A percentile compares a stretch with the other conserved stretches of the same genome.
Evolutionary conservation across 2,888 invertebrate species (phyloP).

Genomic region (Sicus ferrugineus): DNA sequence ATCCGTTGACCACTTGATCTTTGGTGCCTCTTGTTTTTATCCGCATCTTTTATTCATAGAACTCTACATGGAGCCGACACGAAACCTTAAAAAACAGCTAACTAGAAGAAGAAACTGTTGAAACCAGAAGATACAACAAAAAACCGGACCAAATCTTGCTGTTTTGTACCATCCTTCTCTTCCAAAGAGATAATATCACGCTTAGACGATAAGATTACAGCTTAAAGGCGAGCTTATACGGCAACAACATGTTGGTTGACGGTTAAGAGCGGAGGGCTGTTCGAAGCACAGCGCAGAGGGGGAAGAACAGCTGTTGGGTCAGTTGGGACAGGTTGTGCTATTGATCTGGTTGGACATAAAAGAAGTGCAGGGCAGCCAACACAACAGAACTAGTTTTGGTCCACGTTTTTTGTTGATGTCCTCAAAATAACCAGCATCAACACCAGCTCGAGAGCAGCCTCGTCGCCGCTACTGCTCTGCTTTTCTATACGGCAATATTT

Average conservation of each 20-base stretch:
- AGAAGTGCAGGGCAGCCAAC: background rate
- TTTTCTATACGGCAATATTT: background rate
- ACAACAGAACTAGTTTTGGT: background rate
- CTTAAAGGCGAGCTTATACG: constrained; percentile 20
- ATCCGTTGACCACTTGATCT: background rate
- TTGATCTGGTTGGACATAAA: constrained; percentile 22
- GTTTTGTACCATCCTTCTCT: background rate
- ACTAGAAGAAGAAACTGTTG: background rate
- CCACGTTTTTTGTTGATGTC: constrained; percentile 8
- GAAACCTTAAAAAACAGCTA: background rate
- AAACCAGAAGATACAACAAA: background rate
- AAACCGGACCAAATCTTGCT: too few species aligned
- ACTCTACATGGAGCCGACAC: constrained; percentile 13
- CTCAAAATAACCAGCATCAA: constrained; percentile 1
- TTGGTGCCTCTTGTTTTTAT: constrained; percentile 19
- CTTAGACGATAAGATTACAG: constrained; percentile 31
- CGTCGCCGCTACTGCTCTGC: constrained; percentile 9
- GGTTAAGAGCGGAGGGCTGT: background rate
- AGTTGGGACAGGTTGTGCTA: background rate
- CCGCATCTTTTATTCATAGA: constrained; percentile 9
- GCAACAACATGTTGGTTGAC: background rate
- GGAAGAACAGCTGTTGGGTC: constrained; percentile 17
- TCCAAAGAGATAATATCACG: constrained; percentile 7
- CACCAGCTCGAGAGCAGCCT: background rate
- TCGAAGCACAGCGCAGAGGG: background rate